These are phyloP conservation scores for Chelonoidis abingdonii DNA, from an alignment of 2,113 vertebrate species.

Conservation along the genomic window DNA sequence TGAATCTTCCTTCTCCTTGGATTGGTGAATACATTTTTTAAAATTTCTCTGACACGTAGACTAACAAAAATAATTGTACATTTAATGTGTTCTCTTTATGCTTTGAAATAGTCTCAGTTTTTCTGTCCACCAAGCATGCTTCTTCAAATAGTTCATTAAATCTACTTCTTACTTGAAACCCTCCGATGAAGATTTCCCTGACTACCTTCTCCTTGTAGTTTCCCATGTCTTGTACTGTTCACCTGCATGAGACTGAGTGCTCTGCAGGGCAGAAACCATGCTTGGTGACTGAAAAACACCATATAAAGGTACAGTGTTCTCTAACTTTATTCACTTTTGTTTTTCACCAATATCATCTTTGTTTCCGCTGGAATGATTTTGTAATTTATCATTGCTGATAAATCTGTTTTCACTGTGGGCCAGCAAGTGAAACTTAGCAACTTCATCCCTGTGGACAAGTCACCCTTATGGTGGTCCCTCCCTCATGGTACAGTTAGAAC, in stretches of 20 bases:
- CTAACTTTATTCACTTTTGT: neutral
- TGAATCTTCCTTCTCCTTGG: neutral
- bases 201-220: neutral
- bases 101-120: neutral
- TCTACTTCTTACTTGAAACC: neutral
- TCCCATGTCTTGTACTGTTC: neutral
- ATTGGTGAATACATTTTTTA: neutral
- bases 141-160: neutral
- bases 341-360: neutral
- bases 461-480: neutral
- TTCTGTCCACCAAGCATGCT: neutral
- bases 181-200: neutral
- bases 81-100: neutral
- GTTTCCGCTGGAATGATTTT: neutral
- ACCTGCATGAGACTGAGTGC: neutral
- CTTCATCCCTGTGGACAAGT: neutral
- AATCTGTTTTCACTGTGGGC: neutral
- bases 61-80: neutral
- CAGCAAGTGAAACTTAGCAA: neutral
- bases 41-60: neutral
- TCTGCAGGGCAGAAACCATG: neutral
- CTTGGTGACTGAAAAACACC: neutral
- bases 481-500: neutral
- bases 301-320: neutral
- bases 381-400: neutral